Percentiles rank a stretch among this genome's conserved stretches.
phyloP scores from a whole-genome alignment of 2,113 vertebrate genomes.

The Campylomormyrus tamandua region DNA sequence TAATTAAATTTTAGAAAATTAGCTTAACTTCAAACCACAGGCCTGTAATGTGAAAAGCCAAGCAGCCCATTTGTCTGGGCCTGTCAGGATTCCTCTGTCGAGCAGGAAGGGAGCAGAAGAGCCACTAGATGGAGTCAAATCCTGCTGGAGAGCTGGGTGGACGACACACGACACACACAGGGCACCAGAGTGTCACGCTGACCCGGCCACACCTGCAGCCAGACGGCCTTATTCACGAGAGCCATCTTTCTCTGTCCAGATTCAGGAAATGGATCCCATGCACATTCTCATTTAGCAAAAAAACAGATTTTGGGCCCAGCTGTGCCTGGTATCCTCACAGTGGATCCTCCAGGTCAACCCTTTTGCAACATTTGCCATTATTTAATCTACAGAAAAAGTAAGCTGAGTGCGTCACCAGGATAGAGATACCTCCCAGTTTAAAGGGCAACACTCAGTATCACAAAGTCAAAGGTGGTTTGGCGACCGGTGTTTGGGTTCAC shows the following conservation, averaged over 20 bases:
- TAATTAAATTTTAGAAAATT: not conserved
- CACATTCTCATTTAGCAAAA: not conserved
- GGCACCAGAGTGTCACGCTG: not conserved
- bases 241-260: not conserved
- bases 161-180: conserved; percentile 6
- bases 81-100: conserved; percentile 16
- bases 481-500: not conserved
- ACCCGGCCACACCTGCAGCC: not conserved
- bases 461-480: not conserved
- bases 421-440: not conserved
- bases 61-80: not conserved
- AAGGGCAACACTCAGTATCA: not conserved
- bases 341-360: not conserved
- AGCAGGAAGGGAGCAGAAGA: conserved; percentile 35
- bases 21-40: not conserved
- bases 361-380: not conserved
- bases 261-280: not conserved
- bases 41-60: not conserved
- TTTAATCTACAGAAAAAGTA: not conserved
- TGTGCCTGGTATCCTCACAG: not conserved
- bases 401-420: not conserved
- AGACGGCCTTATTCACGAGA: not conserved
- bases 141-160: conserved; percentile 54
- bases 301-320: not conserved
- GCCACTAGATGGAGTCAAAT: conserved; percentile 73